These are phyloP conservation scores for Rotaria macrura DNA, from an alignment of 2,888 invertebrate species.

Conservation along the genomic window DNA sequence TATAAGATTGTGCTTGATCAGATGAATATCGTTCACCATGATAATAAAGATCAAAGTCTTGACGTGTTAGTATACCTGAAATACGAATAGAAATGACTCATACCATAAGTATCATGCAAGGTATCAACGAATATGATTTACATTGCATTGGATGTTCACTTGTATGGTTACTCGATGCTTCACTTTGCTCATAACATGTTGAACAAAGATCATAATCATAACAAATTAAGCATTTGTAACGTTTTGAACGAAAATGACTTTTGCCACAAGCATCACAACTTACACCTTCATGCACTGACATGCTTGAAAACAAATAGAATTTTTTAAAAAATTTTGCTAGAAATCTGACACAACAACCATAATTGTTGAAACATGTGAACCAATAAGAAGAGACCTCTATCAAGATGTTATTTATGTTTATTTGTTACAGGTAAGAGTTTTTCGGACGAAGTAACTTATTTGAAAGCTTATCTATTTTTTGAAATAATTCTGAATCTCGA, in stretches of 20 bases:
- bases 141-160: conserved; percentile 98
- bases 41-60: conserved; percentile 71
- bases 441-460: neutral
- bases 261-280: conserved; percentile 98
- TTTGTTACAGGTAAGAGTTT: neutral
- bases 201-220: conserved; percentile 98
- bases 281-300: conserved; percentile 62
- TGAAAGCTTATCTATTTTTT: no score
- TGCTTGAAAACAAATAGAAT: neutral
- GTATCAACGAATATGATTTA: conserved; percentile 53
- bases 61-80: conserved; percentile 25
- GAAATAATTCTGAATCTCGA: neutral
- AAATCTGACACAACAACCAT: neutral
- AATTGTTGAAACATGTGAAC: neutral
- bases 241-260: conserved; percentile 87
- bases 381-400: neutral
- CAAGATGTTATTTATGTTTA: neutral
- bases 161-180: conserved; percentile 61
- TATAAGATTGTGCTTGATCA: conserved; percentile 86
- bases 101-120: no score
- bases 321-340: neutral
- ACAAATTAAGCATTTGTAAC: conserved; percentile 96
- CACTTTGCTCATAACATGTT: conserved; percentile 67
- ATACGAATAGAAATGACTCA: neutral
- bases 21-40: conserved; percentile 76